Evolutionary conservation across 2,113 vertebrate genomes (phyloP), one percentile per base, ranked within the genome.

Genomic region (Xenotilapia flavipinnis): DNA sequence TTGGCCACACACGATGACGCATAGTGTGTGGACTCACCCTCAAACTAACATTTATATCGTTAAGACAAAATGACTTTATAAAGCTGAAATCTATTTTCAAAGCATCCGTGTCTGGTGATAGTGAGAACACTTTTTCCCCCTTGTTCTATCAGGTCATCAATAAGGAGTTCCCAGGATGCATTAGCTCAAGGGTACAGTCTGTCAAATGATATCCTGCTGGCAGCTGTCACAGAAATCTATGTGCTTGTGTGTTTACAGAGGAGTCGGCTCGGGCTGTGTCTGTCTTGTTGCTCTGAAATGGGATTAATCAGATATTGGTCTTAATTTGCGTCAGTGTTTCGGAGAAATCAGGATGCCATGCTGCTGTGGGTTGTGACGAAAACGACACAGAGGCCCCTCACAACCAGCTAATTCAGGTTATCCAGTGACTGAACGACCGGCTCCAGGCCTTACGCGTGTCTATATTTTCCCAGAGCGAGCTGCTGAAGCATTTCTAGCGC

Each of bases 1-100:
- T 83, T 89, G 75, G 89, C 89, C 90, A 84, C 92, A 88, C 86
- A 23, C 7, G 14, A 60, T 87, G 84, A 79, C 62, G 56, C 62
- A 77, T 23, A 33, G 19, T 85, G 26, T 60, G 75, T 79, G 82
- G 79, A 84, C 49, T 84, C 75, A 82, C 80, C n/a, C 84, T 84
- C 58, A 60, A 77, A 91, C 87, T 26, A 70, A 82, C 68, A 83
- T 85, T 85, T 73, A 81, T 73, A 12, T 83, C 90, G 83, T 26
- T 26, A 49, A 11, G 85, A 68, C 2, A 51, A 88, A 90, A 83
- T 40, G 4, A 12, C 45, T 42, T 81, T 79, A 31, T 36, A 60
- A 14, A 45, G 60, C 58, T 79, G 42, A 62, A 73, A 70, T 82
- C 13, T 84, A 70, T 87, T 86, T 88, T 80, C 28, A 58, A 45